phyloP scores from a whole-genome alignment of 2,797 vertebrate genomes.

The Apodemus agrarius region DNA sequence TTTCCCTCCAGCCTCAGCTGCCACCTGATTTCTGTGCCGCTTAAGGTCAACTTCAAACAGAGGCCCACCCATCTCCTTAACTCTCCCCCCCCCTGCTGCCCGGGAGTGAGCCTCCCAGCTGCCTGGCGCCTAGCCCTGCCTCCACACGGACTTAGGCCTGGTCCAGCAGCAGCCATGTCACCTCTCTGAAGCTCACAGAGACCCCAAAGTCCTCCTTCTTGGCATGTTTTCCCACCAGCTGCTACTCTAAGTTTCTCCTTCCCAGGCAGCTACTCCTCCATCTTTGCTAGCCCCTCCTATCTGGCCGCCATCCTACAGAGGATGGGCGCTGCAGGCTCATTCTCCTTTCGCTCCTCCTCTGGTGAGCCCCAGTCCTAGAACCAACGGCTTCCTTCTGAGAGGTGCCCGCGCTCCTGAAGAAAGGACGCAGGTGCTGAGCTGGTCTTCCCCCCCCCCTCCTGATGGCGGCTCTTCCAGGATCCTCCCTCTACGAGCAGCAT shows the following conservation, averaged over 20 bases:
- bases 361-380: neutral
- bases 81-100: neutral
- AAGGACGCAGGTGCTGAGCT: neutral
- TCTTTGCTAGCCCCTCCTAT: neutral
- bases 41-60: neutral
- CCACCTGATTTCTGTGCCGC: neutral
- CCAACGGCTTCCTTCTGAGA: neutral
- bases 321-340: neutral
- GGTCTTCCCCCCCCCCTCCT: neutral
- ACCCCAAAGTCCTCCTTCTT: neutral
- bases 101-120: neutral
- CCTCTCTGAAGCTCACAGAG: neutral
- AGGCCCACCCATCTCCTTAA: neutral
- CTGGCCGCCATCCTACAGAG: rapidly evolving
- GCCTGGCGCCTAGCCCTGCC: neutral
- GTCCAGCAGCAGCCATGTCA: neutral
- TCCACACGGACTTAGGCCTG: neutral
- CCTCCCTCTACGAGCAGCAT: neutral
- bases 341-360: neutral
- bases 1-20: neutral
- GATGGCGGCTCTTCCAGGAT: neutral
- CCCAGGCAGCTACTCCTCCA: neutral
- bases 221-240: constrained; percentile 66
- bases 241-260: neutral
- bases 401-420: neutral